These are phyloP conservation scores for Mus spicilegus DNA, from an alignment of 2,113 vertebrate species.

Conservation along the genomic window DNA sequence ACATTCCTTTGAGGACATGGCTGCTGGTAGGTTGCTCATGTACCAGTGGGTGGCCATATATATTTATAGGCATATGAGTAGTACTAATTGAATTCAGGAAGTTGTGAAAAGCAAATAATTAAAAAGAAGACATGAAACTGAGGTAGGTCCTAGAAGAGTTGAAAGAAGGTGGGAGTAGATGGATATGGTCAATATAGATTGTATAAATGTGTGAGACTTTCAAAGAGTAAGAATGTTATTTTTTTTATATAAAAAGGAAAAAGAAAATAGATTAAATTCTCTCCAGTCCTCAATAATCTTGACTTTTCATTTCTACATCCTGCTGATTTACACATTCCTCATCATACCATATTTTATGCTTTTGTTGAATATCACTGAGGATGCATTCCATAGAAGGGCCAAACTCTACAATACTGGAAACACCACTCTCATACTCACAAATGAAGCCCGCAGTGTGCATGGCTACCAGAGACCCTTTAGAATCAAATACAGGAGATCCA, in stretches of 20 bases:
- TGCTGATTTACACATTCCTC: rapidly evolving
- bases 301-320: slow-evolving; percentile 53
- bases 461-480: slow-evolving; percentile 37
- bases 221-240: not conserved
- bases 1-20: not conserved
- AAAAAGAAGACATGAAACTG: not conserved
- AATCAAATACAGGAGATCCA: slow-evolving; percentile 75
- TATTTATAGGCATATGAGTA: not conserved
- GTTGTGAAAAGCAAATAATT: not conserved
- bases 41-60: not conserved
- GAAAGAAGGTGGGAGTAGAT: not conserved
- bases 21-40: not conserved
- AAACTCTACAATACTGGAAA: slow-evolving; percentile 56
- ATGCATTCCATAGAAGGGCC: slow-evolving; percentile 35
- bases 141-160: not conserved
- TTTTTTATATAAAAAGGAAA: not conserved
- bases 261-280: not conserved
- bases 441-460: slow-evolving; percentile 29
- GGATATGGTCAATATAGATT: not conserved
- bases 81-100: not conserved
- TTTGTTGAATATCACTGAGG: slow-evolving; percentile 42
- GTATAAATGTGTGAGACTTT: not conserved
- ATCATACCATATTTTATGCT: not conserved
- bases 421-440: rapidly evolving
- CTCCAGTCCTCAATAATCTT: not conserved